Percentiles rank a stretch among this genome's conserved stretches.
phyloP scores from a whole-genome alignment of 1,140 invertebrate genomes.

The Patella vulgata region DNA sequence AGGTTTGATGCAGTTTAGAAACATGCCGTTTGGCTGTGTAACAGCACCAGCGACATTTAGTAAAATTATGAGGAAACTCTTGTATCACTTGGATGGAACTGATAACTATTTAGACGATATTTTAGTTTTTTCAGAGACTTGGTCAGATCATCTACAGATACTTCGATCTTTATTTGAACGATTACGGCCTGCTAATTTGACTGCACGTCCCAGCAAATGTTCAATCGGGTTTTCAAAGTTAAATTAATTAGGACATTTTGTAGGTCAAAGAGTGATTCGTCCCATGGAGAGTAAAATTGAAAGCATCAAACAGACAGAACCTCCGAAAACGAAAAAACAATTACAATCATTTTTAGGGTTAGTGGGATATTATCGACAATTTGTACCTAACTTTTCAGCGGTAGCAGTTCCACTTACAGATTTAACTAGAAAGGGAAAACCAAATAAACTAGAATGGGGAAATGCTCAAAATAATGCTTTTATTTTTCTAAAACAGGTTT shows the following conservation, averaged over 20 bases:
- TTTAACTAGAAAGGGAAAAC: conserved; percentile 3
- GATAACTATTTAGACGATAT: conserved; percentile 12
- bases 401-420: conserved; percentile 10
- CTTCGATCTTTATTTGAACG: not conserved
- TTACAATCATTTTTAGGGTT: not conserved
- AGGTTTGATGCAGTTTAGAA: no score
- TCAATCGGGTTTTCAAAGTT: not conserved
- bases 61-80: no score
- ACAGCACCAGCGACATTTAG: no score
- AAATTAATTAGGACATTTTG: not conserved
- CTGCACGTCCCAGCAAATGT: conserved; percentile 4
- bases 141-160: not conserved
- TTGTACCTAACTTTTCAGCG: conserved; percentile 1
- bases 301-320: not conserved
- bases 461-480: conserved; percentile 2
- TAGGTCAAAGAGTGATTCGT: not conserved
- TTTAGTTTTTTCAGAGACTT: not conserved
- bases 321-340: conserved; percentile 2
- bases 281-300: not conserved
- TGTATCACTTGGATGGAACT: not conserved
- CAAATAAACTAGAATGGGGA: conserved; percentile 3
- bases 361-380: not conserved
- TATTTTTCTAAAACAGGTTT: not conserved
- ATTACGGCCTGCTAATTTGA: not conserved
- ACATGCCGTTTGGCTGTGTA: no score